These are phyloP conservation scores for Sebastes kiyomatsui DNA, from an alignment of 2,797 vertebrate species.

Conservation along the genomic window DNA sequence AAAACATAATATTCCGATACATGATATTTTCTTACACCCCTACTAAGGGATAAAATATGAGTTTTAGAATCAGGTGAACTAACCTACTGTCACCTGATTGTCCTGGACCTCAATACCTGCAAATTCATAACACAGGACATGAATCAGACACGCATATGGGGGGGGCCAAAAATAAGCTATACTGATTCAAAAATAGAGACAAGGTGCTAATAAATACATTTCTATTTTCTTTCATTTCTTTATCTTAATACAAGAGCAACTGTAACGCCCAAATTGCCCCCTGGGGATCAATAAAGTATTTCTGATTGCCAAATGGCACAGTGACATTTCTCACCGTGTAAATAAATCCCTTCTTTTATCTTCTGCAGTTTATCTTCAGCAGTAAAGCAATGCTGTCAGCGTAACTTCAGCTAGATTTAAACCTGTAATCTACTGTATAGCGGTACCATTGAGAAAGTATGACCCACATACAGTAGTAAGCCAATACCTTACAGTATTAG, in stretches of 20 bases:
- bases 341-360: neutral
- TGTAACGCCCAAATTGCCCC: no score
- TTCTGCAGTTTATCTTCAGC: neutral
- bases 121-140: neutral
- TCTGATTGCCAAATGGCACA: neutral
- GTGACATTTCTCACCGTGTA: neutral
- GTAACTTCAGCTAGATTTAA: neutral
- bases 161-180: neutral
- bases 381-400: neutral
- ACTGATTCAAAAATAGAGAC: neutral
- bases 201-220: neutral
- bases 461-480: neutral
- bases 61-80: neutral
- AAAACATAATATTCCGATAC: neutral
- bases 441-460: neutral
- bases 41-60: neutral
- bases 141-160: neutral
- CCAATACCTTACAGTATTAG: no score
- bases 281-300: no score
- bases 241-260: no score
- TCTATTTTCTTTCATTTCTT: no score
- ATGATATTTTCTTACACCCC: no score
- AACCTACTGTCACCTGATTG: neutral
- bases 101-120: neutral
- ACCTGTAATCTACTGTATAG: neutral